Evolutionary conservation across 1,140 invertebrate species (phyloP), one percentile per base, ranked within the genome.

Genomic region (Pogonomyrmex barbatus): DNA sequence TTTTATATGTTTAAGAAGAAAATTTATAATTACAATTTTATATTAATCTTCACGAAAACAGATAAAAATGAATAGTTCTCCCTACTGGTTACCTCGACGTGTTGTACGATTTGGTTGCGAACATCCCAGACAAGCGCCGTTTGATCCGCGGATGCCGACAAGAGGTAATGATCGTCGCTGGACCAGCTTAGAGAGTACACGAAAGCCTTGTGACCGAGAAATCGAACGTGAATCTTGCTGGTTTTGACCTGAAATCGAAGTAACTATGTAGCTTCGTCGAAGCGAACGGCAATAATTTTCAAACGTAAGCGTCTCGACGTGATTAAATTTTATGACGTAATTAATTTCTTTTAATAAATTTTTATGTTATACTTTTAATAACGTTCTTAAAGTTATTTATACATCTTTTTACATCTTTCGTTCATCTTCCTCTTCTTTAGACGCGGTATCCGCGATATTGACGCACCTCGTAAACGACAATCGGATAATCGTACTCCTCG

Each of bases 161-260:
- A 89, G 14, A 97, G 87, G 75, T 94, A 94, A 30, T 94, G 94
- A 91, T 96, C 96, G 88, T 95, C 95, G 17, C 93, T 92, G 2
- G 95, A 96, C 97, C 97, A 97, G 67, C 94, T 93, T 14, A 97
- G 87, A 47, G 96, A 95, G 92, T 97, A 97, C 33, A 97, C 95
- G 86, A 97, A 95, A 73, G 96, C 96, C 91, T 96, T 96, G 90
- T 97, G 96, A 39, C 96, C 96, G 36, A 87, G 85, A 86, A 94
- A 94, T 76, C 79, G 85, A 30, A 92, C 90, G 33, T 92, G 84
- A 14, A 94, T 90, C 65, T 91, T 93, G 12, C 85, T 89, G 12
- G 91, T 90, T 58, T 93, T 89, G 17, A 94, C 65, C 92, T 94
- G 45, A 54, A 88, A 87, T 24, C 30, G 60, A 77, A 62, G 9